phyloP scores from a whole-genome alignment of 2,888 invertebrate genomes.

The Dorcus parallelipipedus region DNA sequence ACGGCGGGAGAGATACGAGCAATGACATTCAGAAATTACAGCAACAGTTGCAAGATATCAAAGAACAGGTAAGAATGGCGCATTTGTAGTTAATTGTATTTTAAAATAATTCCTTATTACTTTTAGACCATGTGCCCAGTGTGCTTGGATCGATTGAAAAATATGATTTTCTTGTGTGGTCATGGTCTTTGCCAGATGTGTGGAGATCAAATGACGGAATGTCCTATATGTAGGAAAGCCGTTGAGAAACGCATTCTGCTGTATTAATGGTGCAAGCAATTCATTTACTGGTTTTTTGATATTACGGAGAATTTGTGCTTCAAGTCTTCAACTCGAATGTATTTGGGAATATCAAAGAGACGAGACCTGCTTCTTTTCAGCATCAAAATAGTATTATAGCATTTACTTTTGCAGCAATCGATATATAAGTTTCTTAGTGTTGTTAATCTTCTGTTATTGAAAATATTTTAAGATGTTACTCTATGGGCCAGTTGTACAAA shows the following conservation, averaged over 20 bases:
- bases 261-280: constrained; percentile 54
- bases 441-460: too few species aligned
- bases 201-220: constrained; percentile 95
- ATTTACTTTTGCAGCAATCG: too few species aligned
- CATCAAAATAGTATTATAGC: too few species aligned
- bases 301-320: too few species aligned
- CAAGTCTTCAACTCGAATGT: too few species aligned
- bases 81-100: neutral
- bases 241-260: constrained; percentile 94
- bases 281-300: too few species aligned
- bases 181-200: constrained; percentile 99
- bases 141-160: constrained; percentile 94
- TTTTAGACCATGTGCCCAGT: constrained; percentile 97
- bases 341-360: too few species aligned
- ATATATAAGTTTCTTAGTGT: too few species aligned
- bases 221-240: constrained; percentile 95
- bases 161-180: constrained; percentile 98
- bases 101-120: neutral
- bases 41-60: constrained; percentile 95
- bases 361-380: too few species aligned
- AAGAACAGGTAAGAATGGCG: constrained; percentile 74
- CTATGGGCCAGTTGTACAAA: too few species aligned
- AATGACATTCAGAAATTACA: constrained; percentile 87
- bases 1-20: constrained; percentile 65
- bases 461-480: too few species aligned